Conservation (phyloP, 1,140 invertebrate genomes). For the Drosophila funebris region DNA sequence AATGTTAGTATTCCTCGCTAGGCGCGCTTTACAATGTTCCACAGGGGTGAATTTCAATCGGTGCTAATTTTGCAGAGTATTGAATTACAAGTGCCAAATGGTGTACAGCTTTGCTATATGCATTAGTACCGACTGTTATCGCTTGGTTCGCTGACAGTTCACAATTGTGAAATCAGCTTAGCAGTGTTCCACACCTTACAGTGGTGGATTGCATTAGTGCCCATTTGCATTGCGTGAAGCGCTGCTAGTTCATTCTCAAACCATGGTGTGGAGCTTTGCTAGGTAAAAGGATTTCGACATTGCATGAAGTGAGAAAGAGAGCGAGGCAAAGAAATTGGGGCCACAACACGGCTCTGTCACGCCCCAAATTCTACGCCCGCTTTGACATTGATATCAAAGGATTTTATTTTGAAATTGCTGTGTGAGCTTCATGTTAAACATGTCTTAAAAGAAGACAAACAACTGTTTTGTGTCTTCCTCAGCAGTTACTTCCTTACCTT, state of each 20-base stretch:
- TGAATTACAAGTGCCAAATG: background rate
- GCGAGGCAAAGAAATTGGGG: background rate
- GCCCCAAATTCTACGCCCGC: background rate
- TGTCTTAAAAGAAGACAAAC: conserved; percentile 25
- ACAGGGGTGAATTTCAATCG: background rate
- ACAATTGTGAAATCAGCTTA: too few relatives aligned
- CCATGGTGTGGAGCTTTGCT: background rate
- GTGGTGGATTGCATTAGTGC: too few relatives aligned
- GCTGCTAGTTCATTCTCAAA: background rate
- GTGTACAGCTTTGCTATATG: background rate
- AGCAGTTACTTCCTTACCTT: too few relatives aligned
- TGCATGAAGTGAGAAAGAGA: too few relatives aligned
- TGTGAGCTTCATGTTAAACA: conserved; percentile 17
- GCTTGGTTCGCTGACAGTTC: background rate
- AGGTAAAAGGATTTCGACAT: too few relatives aligned
- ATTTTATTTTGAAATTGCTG: conserved; percentile 50
- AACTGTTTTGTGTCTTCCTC: too few relatives aligned
- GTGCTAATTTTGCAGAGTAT: background rate
- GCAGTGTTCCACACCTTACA: too few relatives aligned
- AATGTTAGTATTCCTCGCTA: background rate
- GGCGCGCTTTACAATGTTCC: background rate
- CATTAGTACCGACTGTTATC: background rate
- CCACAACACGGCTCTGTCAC: background rate
- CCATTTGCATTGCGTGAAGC: background rate
- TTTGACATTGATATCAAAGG: conserved; percentile 41